Base-by-base conservation (phyloP, 1,140 invertebrate species). In the Lethocerus indicus region DNA sequence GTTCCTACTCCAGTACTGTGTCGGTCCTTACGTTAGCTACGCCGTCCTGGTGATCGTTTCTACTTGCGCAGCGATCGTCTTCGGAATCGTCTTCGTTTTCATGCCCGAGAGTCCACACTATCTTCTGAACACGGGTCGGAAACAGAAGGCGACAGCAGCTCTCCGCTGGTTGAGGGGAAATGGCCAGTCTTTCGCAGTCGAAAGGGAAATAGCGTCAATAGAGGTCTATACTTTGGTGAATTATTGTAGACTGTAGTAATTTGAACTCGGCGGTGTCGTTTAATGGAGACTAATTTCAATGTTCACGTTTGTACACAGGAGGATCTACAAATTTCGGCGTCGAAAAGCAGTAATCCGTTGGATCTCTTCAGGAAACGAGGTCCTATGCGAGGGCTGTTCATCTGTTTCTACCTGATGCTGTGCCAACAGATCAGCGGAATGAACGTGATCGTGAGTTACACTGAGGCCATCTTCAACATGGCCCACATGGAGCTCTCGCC, bases 81-180 rank as follows among this genome's bases (percentile, higher is more conserved):
- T 52, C 26, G 29, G 41, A 0, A 3, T 51, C 1, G 21, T 51
- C 28, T 18, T 42, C 2, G 32, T 40, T 21, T 44, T 51, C 24
- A 44, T 54, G 45, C 55, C 55, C 13, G 55, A 56, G 28, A 47
- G 37, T 16, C 55, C 55, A 3, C 49, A 56, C 36, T 56, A 46
- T 29, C 50, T 56, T 2, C 35, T 56, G 16, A 37, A 39, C 12
- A 49, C 45, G 16, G 50, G 42, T 0, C n/a, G 37, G 37, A 46
- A 49, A 13, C 35, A 24, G 4, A 46, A 56, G 37, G 59, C 75
- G 78, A 0, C 76, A 76, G n/a, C n/a, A 7, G 45, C 49, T 1
- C 29, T 54, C 4, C 24, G 16, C 3, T 46, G 26, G 36, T 27
- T 51, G 14, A 20, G 53, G 21, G 46, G 52, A 20, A 45, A 49